Conservation (phyloP, 2,113 vertebrate species). For the Caracal caracal region DNA sequence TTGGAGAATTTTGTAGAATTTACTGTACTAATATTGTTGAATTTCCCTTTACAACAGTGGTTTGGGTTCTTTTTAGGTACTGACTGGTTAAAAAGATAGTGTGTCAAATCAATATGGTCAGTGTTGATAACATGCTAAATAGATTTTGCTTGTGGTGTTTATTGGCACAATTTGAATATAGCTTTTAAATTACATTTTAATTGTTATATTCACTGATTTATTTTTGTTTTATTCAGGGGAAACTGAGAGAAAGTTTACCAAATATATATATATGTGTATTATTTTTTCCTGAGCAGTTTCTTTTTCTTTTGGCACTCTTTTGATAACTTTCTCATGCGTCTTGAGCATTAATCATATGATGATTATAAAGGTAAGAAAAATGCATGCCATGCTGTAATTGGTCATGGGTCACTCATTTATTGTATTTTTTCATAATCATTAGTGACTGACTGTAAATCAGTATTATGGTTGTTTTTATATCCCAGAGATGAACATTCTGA, state of each 20-base stretch:
- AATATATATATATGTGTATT: neutral
- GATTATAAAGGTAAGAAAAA: conserved; percentile 44
- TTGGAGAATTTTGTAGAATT: neutral
- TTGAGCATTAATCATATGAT: conserved; percentile 29
- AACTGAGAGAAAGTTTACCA: conserved; percentile 35
- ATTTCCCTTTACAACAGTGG: neutral
- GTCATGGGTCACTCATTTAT: neutral
- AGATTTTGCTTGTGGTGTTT: conserved; percentile 65
- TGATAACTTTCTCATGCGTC: conserved; percentile 19
- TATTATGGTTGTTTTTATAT: neutral
- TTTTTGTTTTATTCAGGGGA: conserved; percentile 48
- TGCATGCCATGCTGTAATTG: conserved; percentile 33
- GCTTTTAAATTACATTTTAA: conserved; percentile 44
- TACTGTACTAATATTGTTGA: conserved; percentile 25
- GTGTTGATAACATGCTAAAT: conserved; percentile 61
- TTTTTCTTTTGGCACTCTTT: neutral
- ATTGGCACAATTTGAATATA: conserved; percentile 10
- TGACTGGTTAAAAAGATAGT: conserved; percentile 51
- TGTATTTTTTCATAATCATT: conserved; percentile 44
- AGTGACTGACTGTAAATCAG: conserved; percentile 20
- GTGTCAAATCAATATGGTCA: conserved; percentile 50
- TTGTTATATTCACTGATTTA: conserved; percentile 3
- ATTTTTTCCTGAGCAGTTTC: neutral
- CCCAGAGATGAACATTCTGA: neutral
- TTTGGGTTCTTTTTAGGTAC: neutral